Percentiles rank a stretch among this genome's conserved stretches.
Evolutionary conservation across 2,797 vertebrate species (phyloP).

Genomic region (Anas flavirostris): DNA sequence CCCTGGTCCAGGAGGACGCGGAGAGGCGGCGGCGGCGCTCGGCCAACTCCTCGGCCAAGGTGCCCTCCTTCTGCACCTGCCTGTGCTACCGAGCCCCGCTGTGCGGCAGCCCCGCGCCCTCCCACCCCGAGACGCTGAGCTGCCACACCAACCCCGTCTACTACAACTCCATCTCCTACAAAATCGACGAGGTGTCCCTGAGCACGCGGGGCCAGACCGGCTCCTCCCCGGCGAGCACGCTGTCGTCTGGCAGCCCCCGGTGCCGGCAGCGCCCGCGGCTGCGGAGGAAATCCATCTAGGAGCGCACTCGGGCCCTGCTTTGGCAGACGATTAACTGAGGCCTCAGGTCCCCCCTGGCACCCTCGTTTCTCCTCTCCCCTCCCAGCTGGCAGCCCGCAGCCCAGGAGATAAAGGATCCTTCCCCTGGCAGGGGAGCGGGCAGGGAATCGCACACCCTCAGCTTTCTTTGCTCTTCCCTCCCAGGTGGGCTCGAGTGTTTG

Average conservation of each 20-base stretch:
- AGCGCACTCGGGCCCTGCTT: not conserved
- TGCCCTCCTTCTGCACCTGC: conserved; percentile 88
- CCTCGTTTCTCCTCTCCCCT: conserved; percentile 17
- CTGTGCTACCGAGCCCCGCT: conserved; percentile 85
- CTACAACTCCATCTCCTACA: conserved; percentile 87
- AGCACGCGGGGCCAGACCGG: conserved; percentile 85
- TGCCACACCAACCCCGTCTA: conserved; percentile 86
- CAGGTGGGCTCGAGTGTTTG: not conserved
- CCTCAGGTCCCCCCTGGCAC: not conserved
- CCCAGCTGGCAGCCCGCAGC: not conserved
- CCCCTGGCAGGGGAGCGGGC: not conserved
- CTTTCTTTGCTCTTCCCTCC: conserved; percentile 8
- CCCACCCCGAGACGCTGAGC: conserved; percentile 76
- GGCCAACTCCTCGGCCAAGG: conserved; percentile 68
- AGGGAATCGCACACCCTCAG: not conserved
- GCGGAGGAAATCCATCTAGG: conserved; percentile 89
- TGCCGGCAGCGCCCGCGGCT: conserved; percentile 77
- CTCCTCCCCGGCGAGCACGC: conserved; percentile 87
- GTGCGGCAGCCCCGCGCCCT: conserved; percentile 78
- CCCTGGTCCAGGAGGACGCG: conserved; percentile 78
- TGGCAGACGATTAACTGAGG: conserved; percentile 37
- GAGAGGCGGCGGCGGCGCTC: conserved; percentile 76
- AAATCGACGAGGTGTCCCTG: conserved; percentile 82
- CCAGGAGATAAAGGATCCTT: not conserved
- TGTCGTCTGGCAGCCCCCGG: conserved; percentile 77